A percentile compares a stretch with the other conserved stretches of the same genome.
These are phyloP conservation scores for Euleptes europaea DNA, from an alignment of 2,113 vertebrate species.

Conservation along the genomic window DNA sequence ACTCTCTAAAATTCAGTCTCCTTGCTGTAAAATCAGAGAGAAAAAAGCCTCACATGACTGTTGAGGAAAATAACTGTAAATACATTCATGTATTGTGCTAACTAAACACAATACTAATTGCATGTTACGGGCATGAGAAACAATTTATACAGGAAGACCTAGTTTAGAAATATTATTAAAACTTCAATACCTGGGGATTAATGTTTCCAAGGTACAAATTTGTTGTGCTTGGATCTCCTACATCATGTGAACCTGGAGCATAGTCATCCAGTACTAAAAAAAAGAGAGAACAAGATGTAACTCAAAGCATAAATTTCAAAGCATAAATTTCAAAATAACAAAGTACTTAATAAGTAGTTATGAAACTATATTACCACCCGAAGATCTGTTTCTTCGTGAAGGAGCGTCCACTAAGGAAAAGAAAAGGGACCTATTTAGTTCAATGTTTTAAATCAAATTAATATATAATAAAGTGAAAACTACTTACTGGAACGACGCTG, in stretches of 20 bases:
- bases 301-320: conserved; percentile 32
- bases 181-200: conserved; percentile 89
- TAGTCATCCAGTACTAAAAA: conserved; percentile 93
- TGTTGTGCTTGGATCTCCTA: conserved; percentile 97
- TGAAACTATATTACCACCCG: conserved; percentile 91
- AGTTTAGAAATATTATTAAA: not conserved
- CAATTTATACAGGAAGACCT: not conserved
- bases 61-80: not conserved
- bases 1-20: not conserved
- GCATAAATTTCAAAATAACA: conserved; percentile 30
- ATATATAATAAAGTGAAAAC: conserved; percentile 32
- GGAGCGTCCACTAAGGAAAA: conserved; percentile 91
- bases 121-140: not conserved
- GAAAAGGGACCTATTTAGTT: conserved; percentile 49
- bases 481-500: conserved; percentile 90
- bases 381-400: conserved; percentile 96
- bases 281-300: conserved; percentile 64
- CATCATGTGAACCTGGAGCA: conserved; percentile 96
- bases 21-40: not conserved
- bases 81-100: not conserved
- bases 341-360: conserved; percentile 51
- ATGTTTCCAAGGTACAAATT: conserved; percentile 99
- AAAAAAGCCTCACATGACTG: not conserved
- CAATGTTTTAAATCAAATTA: conserved; percentile 30
- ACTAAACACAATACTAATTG: not conserved